Evolutionary conservation across 2,797 vertebrate genomes (phyloP).

Genomic region (Ara ararauna): DNA sequence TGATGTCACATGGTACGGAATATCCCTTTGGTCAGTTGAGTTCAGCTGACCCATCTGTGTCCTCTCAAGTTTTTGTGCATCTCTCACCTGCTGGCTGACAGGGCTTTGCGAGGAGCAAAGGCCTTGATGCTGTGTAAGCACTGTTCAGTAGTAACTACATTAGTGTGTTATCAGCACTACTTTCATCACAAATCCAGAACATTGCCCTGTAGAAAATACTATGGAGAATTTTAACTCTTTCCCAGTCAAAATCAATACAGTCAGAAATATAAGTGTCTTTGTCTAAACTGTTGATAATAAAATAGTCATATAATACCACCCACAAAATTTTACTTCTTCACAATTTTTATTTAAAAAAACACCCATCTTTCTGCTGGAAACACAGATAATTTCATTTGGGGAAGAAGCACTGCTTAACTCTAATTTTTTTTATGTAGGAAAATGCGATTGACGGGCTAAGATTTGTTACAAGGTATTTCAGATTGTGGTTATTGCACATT

Average conservation of each 20-base stretch:
- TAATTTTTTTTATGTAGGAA: background rate
- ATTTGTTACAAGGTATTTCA: background rate
- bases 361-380: background rate
- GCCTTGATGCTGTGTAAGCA: background rate
- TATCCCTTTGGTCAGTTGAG: background rate
- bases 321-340: background rate
- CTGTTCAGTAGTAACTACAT: background rate
- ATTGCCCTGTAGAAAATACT: background rate
- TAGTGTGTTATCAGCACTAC: background rate
- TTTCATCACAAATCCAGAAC: background rate
- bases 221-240: background rate
- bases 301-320: background rate
- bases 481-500: background rate
- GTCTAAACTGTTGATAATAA: background rate
- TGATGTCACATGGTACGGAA: background rate
- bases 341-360: background rate
- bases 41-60: background rate
- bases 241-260: background rate
- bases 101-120: background rate
- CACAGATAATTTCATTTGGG: background rate
- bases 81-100: accelerated
- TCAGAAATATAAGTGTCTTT: background rate
- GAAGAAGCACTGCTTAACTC: background rate
- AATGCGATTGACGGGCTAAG: background rate
- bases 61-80: background rate